Evolutionary conservation across 2,797 vertebrate genomes (phyloP).

Genomic region (Lithobates pipiens): DNA sequence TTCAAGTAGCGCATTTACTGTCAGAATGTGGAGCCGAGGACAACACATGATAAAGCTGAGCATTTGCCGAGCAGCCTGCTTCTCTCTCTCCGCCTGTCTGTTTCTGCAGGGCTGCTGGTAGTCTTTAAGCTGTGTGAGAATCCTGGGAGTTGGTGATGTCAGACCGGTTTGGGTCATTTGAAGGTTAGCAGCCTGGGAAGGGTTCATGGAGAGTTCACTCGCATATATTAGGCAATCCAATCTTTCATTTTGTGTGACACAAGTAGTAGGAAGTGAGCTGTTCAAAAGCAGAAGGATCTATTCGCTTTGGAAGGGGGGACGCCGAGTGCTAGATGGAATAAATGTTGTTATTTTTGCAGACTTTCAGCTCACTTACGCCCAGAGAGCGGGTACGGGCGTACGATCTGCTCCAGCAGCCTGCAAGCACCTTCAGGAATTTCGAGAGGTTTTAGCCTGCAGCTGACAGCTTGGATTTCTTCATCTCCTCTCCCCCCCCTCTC

Average conservation of each 20-base stretch:
- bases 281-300: slow-evolving; percentile 84
- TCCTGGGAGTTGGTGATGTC: slow-evolving; percentile 94
- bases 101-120: slow-evolving; percentile 78
- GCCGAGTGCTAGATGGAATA: slow-evolving; percentile 67
- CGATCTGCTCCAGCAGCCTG: slow-evolving; percentile 64
- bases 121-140: slow-evolving; percentile 85
- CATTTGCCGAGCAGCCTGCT: slow-evolving; percentile 57
- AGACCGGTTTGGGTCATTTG: slow-evolving; percentile 91
- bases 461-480: slow-evolving; percentile 73
- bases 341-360: slow-evolving; percentile 65
- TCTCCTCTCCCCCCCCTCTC: slow-evolving; percentile 74
- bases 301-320: slow-evolving; percentile 81
- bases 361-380: slow-evolving; percentile 65
- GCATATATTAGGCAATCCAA: slow-evolving; percentile 99
- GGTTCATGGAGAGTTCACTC: slow-evolving; percentile 96
- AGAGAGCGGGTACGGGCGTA: slow-evolving; percentile 64
- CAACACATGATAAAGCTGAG: slow-evolving; percentile 21
- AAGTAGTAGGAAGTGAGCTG: slow-evolving; percentile 91
- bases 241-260: slow-evolving; percentile 94
- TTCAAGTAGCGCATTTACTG: not conserved
- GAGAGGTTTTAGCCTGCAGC: slow-evolving; percentile 64
- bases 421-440: slow-evolving; percentile 67
- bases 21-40: not conserved
- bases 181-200: slow-evolving; percentile 95
- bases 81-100: slow-evolving; percentile 61